These are phyloP conservation scores for Drosophila demipolita DNA, from an alignment of 2,888 invertebrate species.

Conservation along the genomic window DNA sequence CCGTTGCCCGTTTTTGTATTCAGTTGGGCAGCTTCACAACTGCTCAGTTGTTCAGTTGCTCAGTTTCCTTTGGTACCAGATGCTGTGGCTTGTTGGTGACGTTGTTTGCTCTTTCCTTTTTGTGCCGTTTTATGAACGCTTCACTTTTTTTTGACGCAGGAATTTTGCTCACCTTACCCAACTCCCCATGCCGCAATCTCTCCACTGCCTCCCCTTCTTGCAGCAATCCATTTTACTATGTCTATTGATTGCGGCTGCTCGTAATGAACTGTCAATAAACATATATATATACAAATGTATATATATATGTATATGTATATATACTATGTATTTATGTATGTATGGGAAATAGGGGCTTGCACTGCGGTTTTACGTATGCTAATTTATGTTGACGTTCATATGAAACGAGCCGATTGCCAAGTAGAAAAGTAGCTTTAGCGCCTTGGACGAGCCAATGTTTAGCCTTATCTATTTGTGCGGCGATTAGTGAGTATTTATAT, in stretches of 20 bases:
- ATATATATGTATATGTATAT: not conserved
- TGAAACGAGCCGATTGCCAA: constrained; percentile 4
- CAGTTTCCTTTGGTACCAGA: constrained; percentile 42
- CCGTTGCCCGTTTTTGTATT: constrained; percentile 10
- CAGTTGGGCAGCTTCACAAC: constrained; percentile 1
- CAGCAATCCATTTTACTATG: constrained; percentile 24
- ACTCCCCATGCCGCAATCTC: not conserved
- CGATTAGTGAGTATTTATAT: not conserved
- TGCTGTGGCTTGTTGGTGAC: constrained; percentile 33
- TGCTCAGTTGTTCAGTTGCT: constrained; percentile 18
- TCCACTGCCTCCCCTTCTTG: not conserved
- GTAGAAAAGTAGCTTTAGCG: constrained; percentile 5
- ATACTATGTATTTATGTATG: no score
- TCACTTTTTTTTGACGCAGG: constrained; percentile 72
- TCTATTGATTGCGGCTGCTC: constrained; percentile 50
- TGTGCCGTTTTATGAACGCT: constrained; percentile 67
- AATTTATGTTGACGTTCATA: constrained; percentile 64
- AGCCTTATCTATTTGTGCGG: not conserved
- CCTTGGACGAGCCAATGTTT: constrained; percentile 7
- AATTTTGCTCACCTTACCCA: constrained; percentile 48
- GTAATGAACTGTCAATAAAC: constrained; percentile 58
- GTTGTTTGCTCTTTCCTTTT: constrained; percentile 70
- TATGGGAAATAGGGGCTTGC: not conserved
- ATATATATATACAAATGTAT: not conserved
- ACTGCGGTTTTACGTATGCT: constrained; percentile 48